Evolutionary conservation across 2,113 vertebrate genomes (phyloP), one percentile per base, ranked within the genome.

Genomic region (Eudorcas thomsonii): DNA sequence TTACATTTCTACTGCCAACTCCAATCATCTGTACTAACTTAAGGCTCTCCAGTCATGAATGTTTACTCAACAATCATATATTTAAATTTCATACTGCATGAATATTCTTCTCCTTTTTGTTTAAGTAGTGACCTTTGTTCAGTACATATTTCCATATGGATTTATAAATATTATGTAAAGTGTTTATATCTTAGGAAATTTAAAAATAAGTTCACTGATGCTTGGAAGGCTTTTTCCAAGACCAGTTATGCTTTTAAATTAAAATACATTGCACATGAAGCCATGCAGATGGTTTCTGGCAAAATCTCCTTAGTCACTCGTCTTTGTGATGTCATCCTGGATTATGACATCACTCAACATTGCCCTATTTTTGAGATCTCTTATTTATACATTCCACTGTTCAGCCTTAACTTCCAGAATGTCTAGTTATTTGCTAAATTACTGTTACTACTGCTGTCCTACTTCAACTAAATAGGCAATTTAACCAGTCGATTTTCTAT

Each of bases 171-270:
- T 64, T 59, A 85, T 55, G 4, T 90, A 97, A 96, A 94, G 55
- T 48, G 48, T 52, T 92, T 90, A 77, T 85, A 88, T 48, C 17
- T 90, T 59, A 85, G 54, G 16, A 96, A 96, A 48, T 92, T 88
- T 83, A 71, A 95, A 92, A 96, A 94, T 94, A 94, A 83, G 14
- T 83, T 54, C 60, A 64, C 26, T 52, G 83, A 85, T 57, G 43
- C 48, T 77, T 95, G 50, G 12, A n/a, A 83, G 19, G 33, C 21
- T 82, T 54, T 23, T 67, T 81, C 33, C 54, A 93, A 95, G 45
- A 85, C 7, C 5, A 28, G 59, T 62, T 84, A 84, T 14, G 48
- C 62, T 91, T 94, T 78, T 71, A 48, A 92, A 55, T 88, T 86
- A 84, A 88, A 94, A 94, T 77, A 45, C 62, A 23, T 26, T 92